Base-by-base conservation (phyloP, 2,888 invertebrate genomes). In the Lasioglossum calceatum region DNA sequence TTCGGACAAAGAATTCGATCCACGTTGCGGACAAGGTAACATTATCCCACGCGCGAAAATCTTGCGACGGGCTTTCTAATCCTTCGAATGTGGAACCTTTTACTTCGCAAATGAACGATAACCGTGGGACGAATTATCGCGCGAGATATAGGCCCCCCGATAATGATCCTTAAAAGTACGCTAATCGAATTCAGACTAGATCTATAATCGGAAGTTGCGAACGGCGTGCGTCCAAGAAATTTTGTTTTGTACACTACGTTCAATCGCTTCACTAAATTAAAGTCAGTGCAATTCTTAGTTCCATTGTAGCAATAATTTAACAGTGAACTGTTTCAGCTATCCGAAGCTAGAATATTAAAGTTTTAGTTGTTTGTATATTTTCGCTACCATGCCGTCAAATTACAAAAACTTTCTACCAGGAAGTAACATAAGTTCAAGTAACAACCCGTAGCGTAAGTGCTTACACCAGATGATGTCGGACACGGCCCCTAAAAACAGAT, bases 401-500 rank as follows among this genome's bases (percentile, higher is more conserved):
- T 54, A 8, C 8, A 54, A 23, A 54, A 54, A 54, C 54, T 54
- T 54, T 54, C 54, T 23, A 54, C 54, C 58, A 58, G 58, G 58
- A 58, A 58, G 10, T 27, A 54, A 54, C 54, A 23, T 50, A 7
- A 23, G 23, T 10, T 54, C 54, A 10, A 54, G 54, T 23, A 54
- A 54, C 23, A 54, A 23, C 8, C 2, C 10, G 19, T 19, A 39
- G 5, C 32, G 39, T 10, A 42, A 19, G n/a, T 72, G 47, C 97
- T 96, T 96, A 97, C 97, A 98, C 97, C 98, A 97, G 93, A 98
- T 97, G 84, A 98, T 97, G 94, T 98, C 98, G 1, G 98, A 98
- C 23, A 98, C 98, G 0, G 98, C 98, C 0, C 98, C 98, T 0
- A 99, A 97, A 94, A 99, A 98, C 92, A 99, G 96, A 95, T 98